Evolutionary conservation across 1,140 invertebrate genomes (phyloP).

Genomic region (Drosophila fuyamai): DNA sequence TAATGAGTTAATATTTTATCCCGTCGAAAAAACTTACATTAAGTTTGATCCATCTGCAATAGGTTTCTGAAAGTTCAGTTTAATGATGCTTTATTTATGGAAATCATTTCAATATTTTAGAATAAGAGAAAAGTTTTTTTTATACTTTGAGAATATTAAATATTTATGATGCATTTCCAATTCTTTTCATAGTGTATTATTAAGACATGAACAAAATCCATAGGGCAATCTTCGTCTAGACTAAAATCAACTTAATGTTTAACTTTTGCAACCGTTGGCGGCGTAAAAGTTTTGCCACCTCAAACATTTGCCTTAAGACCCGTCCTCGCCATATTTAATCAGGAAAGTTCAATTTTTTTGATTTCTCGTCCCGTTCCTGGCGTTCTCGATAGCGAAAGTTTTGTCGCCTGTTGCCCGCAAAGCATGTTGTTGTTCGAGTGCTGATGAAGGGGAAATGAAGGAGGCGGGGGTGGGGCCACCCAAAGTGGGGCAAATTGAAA

Average conservation of each 20-base stretch:
- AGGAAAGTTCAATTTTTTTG: constrained; percentile 5
- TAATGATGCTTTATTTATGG: too few relatives aligned
- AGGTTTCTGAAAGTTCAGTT: too few relatives aligned
- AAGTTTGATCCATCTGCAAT: too few relatives aligned
- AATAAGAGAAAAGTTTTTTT: not conserved
- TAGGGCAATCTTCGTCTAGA: constrained; percentile 55
- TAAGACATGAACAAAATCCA: constrained; percentile 35
- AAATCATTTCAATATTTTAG: not conserved
- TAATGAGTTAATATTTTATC: too few relatives aligned
- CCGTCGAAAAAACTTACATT: too few relatives aligned
- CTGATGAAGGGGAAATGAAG: not conserved
- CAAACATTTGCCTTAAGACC: constrained; percentile 2
- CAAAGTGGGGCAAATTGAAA: constrained; percentile 50
- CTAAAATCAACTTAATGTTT: constrained; percentile 68
- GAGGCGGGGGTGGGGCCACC: not conserved
- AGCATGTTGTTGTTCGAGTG: not conserved
- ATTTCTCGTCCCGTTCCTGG: not conserved
- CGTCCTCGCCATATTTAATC: constrained; percentile 7
- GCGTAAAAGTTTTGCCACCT: constrained; percentile 19
- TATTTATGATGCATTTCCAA: not conserved
- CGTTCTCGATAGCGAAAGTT: constrained; percentile 38
- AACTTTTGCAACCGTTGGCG: constrained; percentile 54
- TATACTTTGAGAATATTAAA: too few relatives aligned
- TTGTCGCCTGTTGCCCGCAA: constrained; percentile 49
- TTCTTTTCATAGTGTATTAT: constrained; percentile 13